Base-by-base conservation (phyloP, 2,113 vertebrate genomes). In the Eulacestoma nigropectus region DNA sequence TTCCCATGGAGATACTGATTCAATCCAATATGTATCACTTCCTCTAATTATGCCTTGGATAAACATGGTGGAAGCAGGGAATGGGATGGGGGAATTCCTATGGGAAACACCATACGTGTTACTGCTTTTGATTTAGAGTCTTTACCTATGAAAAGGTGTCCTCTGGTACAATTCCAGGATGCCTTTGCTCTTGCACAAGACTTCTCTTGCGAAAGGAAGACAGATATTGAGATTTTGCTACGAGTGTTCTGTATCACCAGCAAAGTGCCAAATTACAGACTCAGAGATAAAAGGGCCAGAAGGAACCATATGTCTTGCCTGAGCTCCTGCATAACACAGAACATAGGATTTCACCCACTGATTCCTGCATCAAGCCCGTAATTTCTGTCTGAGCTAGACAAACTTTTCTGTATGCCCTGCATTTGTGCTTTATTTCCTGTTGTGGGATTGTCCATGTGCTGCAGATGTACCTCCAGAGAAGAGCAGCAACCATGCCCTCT, bases 41-140 rank as follows among this genome's bases (percentile, higher is more conserved):
- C 16, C 29, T 59, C 56, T 89, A 86, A 86, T 77, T 90, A 55
- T 87, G 53, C 47, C 42, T 90, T 93, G 80, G 52, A 64, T 94
- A 94, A 84, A 72, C 37, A 78, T 64, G 41, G 30, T 67, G 14
- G 67, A 67, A 93, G 5, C 42, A 81, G 25, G 33, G 62, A 82
- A 59, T 20, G 25, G 46, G n/a, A 84, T 87, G 47, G 27, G 10
- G 26, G 11, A 72, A 72, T 91, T 74, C 41, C 6, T 13, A 59
- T 2, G 5, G 35, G 37, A 86, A 70, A 42, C 33, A 56, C 23
- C 17, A 64, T 60, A 23, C 14, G 30, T 46, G 35, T 64, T 78
- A 32, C 22, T 80, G 11, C n/a, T 67, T 30, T 64, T 67, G 27
- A 81, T 92, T 88, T 68, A 64, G 10, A 59, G 33, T 33, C 32